Percentiles rank a stretch among this genome's conserved stretches.
phyloP scores from a whole-genome alignment of 2,797 vertebrate genomes.

The Galagoides demidoff region DNA sequence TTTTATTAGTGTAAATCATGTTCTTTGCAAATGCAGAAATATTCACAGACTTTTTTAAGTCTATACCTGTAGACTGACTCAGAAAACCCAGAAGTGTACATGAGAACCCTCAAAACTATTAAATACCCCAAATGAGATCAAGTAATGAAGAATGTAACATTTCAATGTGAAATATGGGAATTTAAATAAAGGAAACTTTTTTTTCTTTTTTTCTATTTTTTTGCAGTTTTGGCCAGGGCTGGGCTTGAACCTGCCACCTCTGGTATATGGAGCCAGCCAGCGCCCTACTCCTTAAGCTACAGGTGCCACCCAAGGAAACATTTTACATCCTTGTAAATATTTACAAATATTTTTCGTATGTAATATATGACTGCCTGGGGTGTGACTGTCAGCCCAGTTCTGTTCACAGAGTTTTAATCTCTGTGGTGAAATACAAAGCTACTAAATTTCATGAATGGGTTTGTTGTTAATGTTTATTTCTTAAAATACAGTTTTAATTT shows the following conservation, averaged over 20 bases:
- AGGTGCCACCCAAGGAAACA: background rate
- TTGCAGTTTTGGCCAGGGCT: no score
- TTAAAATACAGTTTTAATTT: background rate
- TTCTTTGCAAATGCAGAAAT: background rate
- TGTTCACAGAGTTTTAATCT: background rate
- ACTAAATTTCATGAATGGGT: background rate
- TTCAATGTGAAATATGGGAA: no score
- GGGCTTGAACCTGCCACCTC: no score
- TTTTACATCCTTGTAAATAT: background rate
- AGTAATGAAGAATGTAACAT: no score
- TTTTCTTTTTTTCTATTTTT: no score
- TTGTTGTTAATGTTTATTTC: background rate
- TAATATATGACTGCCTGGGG: background rate
- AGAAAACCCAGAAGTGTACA: background rate
- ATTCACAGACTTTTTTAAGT: background rate
- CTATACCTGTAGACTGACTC: background rate
- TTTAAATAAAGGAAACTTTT: no score
- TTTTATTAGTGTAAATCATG: background rate
- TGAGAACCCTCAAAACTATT: background rate
- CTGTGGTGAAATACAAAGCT: background rate
- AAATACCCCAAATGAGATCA: no score
- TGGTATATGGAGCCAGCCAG: no score
- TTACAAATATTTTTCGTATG: background rate
- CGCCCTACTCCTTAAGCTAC: no score
- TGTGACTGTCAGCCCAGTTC: background rate